These are phyloP conservation scores for Chrysolina haemoptera DNA, from an alignment of 2,888 invertebrate genomes.

Conservation along the genomic window DNA sequence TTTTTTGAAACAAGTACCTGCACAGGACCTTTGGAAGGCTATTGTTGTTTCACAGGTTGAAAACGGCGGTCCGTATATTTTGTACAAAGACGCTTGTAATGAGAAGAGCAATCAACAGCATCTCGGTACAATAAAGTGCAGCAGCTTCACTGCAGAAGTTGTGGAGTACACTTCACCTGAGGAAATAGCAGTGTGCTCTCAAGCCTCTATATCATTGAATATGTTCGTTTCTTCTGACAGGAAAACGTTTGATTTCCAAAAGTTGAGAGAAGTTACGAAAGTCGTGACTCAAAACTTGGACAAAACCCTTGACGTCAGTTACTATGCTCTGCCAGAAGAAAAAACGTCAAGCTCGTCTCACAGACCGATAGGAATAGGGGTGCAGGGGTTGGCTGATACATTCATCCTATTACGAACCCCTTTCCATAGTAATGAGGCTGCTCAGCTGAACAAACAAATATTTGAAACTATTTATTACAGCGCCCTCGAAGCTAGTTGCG, in stretches of 20 bases:
- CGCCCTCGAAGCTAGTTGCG: slow-evolving; percentile 96
- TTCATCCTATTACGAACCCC: slow-evolving; percentile 94
- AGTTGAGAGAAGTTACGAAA: slow-evolving; percentile 90
- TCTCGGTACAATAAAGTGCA: slow-evolving; percentile 97
- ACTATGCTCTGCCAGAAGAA: slow-evolving; percentile 94
- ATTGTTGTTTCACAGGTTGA: slow-evolving; percentile 96
- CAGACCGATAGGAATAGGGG: slow-evolving; percentile 92
- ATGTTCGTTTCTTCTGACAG: slow-evolving; percentile 88
- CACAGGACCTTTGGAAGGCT: slow-evolving; percentile 93
- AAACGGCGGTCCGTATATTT: slow-evolving; percentile 98
- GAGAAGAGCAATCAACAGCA: slow-evolving; percentile 98
- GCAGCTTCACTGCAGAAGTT: slow-evolving; percentile 98
- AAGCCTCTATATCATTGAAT: slow-evolving; percentile 97
- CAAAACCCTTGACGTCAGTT: slow-evolving; percentile 97
- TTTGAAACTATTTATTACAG: slow-evolving; percentile 99
- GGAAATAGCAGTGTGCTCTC: slow-evolving; percentile 97
- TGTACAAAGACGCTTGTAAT: slow-evolving; percentile 97
- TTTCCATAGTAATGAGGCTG: slow-evolving; percentile 91
- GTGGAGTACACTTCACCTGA: slow-evolving; percentile 93
- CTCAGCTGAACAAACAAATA: slow-evolving; percentile 91
- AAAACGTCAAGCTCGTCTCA: slow-evolving; percentile 88
- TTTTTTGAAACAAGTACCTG: slow-evolving; percentile 77
- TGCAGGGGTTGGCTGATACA: slow-evolving; percentile 96
- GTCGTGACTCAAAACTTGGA: slow-evolving; percentile 93
- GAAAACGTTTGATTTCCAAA: slow-evolving; percentile 88